A percentile compares a stretch with the other conserved stretches of the same genome.
These are phyloP conservation scores for Edolisoma coerulescens DNA, from an alignment of 2,113 vertebrate species.

Conservation along the genomic window DNA sequence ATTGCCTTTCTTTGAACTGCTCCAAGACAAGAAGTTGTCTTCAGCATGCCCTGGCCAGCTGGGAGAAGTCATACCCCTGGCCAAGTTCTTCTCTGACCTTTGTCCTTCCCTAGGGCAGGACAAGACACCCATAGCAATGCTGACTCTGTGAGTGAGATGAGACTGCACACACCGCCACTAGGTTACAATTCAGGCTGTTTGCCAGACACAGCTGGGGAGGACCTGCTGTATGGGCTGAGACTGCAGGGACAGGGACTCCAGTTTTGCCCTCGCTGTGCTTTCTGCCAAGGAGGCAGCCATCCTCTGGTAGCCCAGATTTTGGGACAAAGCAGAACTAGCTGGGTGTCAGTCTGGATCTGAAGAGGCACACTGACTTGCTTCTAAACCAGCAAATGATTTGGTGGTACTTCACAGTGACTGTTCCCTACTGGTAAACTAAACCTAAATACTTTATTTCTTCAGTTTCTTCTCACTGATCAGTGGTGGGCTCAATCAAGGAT, in stretches of 20 bases:
- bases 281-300: background rate
- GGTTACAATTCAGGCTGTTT: background rate
- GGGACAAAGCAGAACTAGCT: background rate
- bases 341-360: background rate
- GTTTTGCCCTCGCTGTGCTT: accelerated
- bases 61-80: background rate
- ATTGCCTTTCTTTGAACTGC: background rate
- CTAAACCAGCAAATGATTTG: background rate
- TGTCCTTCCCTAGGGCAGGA: background rate
- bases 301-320: background rate
- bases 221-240: background rate
- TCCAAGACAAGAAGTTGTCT: background rate
- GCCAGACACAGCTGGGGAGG: background rate
- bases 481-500: background rate
- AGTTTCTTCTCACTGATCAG: background rate
- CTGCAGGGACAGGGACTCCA: background rate
- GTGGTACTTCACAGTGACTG: background rate
- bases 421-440: background rate
- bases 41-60: background rate
- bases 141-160: background rate
- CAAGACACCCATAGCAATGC: accelerated
- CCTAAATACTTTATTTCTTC: background rate
- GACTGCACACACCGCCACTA: background rate
- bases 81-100: background rate
- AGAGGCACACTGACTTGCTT: background rate